Conservation (phyloP, 2,888 invertebrate genomes). For the Ceriagrion tenellum region DNA sequence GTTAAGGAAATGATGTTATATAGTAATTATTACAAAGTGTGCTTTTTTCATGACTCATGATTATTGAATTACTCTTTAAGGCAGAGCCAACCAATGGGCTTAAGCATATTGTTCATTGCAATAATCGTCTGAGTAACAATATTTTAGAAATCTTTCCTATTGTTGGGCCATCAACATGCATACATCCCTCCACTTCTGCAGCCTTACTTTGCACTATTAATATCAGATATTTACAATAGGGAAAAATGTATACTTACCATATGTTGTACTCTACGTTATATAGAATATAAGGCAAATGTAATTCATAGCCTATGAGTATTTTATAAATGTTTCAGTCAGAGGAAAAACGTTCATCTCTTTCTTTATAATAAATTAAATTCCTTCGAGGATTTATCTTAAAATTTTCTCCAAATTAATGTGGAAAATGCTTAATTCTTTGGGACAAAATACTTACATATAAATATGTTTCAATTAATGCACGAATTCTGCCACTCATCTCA, state of each 20-base stretch:
- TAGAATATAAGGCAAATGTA: slow-evolving; percentile 63
- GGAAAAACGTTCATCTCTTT: slow-evolving; percentile 45
- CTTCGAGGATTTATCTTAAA: background rate
- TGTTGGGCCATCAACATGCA: slow-evolving; percentile 57
- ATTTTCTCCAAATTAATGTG: slow-evolving; percentile 28
- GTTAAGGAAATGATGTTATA: slow-evolving; percentile 44
- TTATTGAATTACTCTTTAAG: slow-evolving; percentile 54
- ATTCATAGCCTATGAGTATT: slow-evolving; percentile 47
- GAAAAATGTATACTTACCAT: slow-evolving; percentile 35
- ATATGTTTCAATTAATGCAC: slow-evolving; percentile 49
- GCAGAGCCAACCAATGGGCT: slow-evolving; percentile 56
- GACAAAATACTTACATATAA: slow-evolving; percentile 47
- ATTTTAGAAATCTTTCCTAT: slow-evolving; percentile 37
- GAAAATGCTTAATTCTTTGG: slow-evolving; percentile 50
- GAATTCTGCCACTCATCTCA: slow-evolving; percentile 53
- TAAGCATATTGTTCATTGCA: slow-evolving; percentile 52
- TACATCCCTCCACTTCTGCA: slow-evolving; percentile 54
- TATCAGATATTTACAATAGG: slow-evolving; percentile 52
- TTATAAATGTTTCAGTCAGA: slow-evolving; percentile 59
- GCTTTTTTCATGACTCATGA: slow-evolving; percentile 53
- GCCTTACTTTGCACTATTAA: slow-evolving; percentile 47
- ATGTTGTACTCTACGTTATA: slow-evolving; percentile 61
- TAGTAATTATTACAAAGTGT: slow-evolving; percentile 59
- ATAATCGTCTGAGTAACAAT: slow-evolving; percentile 36
- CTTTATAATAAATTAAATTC: slow-evolving; percentile 53